These are phyloP conservation scores for Anolis sagrei DNA, from an alignment of 2,113 vertebrate genomes.

Conservation along the genomic window DNA sequence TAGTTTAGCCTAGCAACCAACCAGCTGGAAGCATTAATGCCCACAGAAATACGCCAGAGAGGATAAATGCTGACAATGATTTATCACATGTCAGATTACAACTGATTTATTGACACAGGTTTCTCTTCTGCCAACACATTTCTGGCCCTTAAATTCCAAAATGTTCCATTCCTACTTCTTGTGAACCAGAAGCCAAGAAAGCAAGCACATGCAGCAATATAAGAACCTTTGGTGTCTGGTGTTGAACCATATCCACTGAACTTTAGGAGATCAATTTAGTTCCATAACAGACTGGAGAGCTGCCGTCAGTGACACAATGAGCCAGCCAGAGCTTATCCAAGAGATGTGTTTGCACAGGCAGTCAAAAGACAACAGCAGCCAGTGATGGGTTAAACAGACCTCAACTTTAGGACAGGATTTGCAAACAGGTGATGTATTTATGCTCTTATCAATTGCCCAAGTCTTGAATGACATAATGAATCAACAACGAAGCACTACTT, in stretches of 20 bases:
- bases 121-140: background rate
- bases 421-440: conserved; percentile 26
- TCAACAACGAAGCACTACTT: background rate
- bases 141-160: background rate
- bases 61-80: background rate
- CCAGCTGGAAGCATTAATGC: background rate
- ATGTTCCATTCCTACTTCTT: background rate
- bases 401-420: conserved; percentile 23
- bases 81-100: background rate
- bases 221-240: background rate
- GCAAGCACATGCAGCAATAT: background rate
- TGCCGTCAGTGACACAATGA: conserved; percentile 21
- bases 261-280: conserved; percentile 21
- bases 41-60: background rate
- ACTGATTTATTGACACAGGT: background rate
- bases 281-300: background rate
- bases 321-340: conserved; percentile 33
- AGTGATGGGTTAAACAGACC: conserved; percentile 28
- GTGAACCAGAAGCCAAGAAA: background rate
- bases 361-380: conserved; percentile 31
- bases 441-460: conserved; percentile 18
- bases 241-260: background rate
- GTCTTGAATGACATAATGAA: conserved; percentile 11
- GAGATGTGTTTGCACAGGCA: conserved; percentile 36
- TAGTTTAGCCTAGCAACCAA: background rate